phyloP scores from a whole-genome alignment of 2,113 vertebrate species.

The Peromyscus polionotus region DNA sequence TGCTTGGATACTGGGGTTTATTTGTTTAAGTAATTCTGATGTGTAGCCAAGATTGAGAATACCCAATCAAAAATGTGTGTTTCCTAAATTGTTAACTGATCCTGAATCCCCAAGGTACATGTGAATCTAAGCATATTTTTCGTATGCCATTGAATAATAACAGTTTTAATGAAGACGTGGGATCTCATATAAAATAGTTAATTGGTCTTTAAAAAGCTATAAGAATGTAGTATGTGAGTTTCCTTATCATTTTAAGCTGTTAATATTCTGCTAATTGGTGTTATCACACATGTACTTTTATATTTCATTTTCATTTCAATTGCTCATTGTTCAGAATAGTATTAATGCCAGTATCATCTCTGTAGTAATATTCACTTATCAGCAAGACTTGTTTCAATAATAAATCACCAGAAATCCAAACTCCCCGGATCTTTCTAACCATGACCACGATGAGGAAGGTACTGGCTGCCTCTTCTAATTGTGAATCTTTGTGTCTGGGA shows the following conservation, averaged over 20 bases:
- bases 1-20: background rate
- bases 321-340: background rate
- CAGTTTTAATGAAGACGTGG: background rate
- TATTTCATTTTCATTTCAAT: background rate
- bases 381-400: background rate
- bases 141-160: background rate
- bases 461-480: background rate
- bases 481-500: background rate
- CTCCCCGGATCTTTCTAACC: background rate
- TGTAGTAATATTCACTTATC: background rate
- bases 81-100: conserved; percentile 44
- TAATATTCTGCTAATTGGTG: background rate
- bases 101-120: background rate
- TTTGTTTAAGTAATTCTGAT: conserved; percentile 11
- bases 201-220: background rate
- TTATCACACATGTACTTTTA: background rate
- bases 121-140: background rate
- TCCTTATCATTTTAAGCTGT: conserved; percentile 16
- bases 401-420: background rate
- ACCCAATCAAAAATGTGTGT: background rate
- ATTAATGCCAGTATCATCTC: background rate
- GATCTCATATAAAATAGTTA: background rate
- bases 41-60: background rate
- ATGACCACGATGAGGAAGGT: background rate
- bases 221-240: background rate